phyloP scores from a whole-genome alignment of 2,888 invertebrate genomes.

The Nomada goodeniana region DNA sequence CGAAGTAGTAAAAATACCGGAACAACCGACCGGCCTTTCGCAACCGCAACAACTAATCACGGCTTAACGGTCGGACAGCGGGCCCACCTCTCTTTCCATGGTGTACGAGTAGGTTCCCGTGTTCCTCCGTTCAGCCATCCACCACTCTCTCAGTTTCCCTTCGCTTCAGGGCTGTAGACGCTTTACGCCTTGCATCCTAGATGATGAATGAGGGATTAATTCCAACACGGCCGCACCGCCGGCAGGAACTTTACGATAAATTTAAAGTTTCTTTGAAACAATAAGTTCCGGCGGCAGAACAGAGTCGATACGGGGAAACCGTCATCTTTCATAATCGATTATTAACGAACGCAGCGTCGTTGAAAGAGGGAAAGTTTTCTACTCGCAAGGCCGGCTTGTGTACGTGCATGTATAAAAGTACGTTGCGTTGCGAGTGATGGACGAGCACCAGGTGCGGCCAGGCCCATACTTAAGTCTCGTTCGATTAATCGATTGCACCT shows the following conservation, averaged over 20 bases:
- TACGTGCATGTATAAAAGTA: constrained; percentile 68
- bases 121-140: constrained; percentile 4
- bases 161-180: constrained; percentile 32
- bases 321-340: constrained; percentile 81
- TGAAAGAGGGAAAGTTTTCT: constrained; percentile 70
- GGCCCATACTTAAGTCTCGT: constrained; percentile 73
- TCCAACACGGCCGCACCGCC: constrained; percentile 63
- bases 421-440: constrained; percentile 67
- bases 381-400: constrained; percentile 62
- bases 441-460: constrained; percentile 76
- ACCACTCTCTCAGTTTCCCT: constrained; percentile 10
- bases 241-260: constrained; percentile 77
- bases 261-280: constrained; percentile 80
- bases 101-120: constrained; percentile 5
- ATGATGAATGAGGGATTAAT: constrained; percentile 81
- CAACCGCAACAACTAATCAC: constrained; percentile 74
- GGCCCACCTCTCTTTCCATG: constrained; percentile 26
- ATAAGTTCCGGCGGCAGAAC: constrained; percentile 71
- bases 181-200: constrained; percentile 59
- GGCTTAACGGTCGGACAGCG: constrained; percentile 68
- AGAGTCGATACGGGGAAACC: constrained; percentile 74
- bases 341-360: constrained; percentile 76
- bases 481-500: constrained; percentile 76
- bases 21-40: constrained; percentile 75
- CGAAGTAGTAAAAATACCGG: constrained; percentile 71